These are phyloP conservation scores for Lasioglossum lativentre DNA, from an alignment of 2,888 invertebrate genomes.

Conservation along the genomic window DNA sequence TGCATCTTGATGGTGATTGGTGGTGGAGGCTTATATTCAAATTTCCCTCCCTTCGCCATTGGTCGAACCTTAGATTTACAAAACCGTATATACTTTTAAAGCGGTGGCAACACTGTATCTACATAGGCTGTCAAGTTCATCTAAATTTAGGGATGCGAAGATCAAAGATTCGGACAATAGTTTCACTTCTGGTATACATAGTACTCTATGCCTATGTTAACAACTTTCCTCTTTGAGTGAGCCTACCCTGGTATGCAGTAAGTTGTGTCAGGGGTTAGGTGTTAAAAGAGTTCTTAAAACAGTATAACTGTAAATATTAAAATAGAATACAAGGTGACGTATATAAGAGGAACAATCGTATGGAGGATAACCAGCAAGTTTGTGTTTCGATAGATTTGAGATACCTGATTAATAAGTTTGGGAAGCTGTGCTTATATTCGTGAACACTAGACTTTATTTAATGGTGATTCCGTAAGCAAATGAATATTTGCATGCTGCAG, in stretches of 20 bases:
- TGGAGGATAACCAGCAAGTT: slow-evolving; percentile 12
- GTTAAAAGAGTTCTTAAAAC: slow-evolving; percentile 3
- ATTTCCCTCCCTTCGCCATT: too few species aligned
- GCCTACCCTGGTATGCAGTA: not conserved
- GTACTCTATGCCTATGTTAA: not conserved
- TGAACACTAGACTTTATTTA: slow-evolving; percentile 32
- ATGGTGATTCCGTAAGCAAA: slow-evolving; percentile 68
- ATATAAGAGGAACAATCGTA: slow-evolving; percentile 11
- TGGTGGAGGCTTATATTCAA: too few species aligned
- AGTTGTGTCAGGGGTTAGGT: slow-evolving; percentile 27
- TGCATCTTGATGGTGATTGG: too few species aligned
- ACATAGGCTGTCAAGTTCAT: not conserved
- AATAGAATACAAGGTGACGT: not conserved
- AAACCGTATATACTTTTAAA: too few species aligned
- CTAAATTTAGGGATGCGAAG: not conserved
- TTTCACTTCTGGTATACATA: not conserved
- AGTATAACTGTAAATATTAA: slow-evolving; percentile 38
- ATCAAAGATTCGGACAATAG: not conserved
- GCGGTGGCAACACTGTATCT: not conserved
- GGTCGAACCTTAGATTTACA: too few species aligned
- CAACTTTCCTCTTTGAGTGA: not conserved
- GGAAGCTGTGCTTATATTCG: slow-evolving; percentile 15
- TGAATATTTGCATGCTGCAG: slow-evolving; percentile 77
- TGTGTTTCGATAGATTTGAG: slow-evolving; percentile 24
- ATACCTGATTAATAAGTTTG: slow-evolving; percentile 6